Conservation (phyloP, 2,113 vertebrate species). For the Paratilapia polleni region DNA sequence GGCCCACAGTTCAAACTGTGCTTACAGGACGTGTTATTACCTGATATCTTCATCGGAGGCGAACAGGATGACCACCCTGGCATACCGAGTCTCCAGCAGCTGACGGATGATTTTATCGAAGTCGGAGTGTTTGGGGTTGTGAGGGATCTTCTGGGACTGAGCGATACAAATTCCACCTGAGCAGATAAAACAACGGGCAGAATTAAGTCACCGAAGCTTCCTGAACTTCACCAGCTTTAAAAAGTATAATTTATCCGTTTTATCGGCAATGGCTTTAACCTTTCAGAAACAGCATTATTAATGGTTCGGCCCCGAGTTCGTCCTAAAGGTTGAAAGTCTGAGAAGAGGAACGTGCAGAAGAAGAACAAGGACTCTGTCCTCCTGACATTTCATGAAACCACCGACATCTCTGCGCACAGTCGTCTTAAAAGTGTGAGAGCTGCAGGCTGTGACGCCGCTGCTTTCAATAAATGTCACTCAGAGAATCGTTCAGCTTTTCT, state of each 20-base stretch:
- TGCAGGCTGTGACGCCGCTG: background rate
- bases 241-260: background rate
- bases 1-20: background rate
- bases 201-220: background rate
- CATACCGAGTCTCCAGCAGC: conserved; percentile 89
- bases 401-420: background rate
- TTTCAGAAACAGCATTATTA: background rate
- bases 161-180: conserved; percentile 96
- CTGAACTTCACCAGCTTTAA: background rate
- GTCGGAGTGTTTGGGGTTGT: conserved; percentile 87
- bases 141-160: conserved; percentile 94
- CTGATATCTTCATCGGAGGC: conserved; percentile 95
- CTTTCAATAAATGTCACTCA: background rate
- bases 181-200: conserved; percentile 6
- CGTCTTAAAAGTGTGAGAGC: background rate
- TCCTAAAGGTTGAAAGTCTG: background rate
- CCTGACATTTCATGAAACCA: conserved; percentile 1
- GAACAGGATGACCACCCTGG: conserved; percentile 91
- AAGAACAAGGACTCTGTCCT: background rate
- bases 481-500: background rate
- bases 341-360: background rate
- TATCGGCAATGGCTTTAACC: background rate
- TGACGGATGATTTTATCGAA: conserved; percentile 92
- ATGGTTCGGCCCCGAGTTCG: background rate
- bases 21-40: conserved; percentile 57